Evolutionary conservation across 53 echinoderm and acorn worm genomes (phyloP).

Genomic region (Mesocentrotus franciscanus): DNA sequence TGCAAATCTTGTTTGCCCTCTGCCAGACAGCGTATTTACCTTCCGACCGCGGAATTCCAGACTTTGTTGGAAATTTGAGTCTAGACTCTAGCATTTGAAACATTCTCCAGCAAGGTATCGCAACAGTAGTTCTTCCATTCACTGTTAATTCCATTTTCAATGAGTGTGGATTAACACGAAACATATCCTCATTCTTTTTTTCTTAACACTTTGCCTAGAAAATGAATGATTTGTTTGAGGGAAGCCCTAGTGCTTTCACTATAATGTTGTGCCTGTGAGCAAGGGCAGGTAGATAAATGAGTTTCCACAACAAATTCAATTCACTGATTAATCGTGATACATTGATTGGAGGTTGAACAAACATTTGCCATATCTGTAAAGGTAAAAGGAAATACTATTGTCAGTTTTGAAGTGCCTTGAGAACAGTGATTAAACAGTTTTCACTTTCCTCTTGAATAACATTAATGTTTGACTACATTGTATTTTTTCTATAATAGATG

Average conservation of each 20-base stretch:
- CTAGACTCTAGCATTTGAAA: not conserved
- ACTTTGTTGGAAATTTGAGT: slow-evolving; percentile 48
- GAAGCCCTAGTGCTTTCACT: not conserved
- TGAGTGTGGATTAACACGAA: not conserved
- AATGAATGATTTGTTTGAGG: not conserved
- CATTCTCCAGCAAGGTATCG: slow-evolving; percentile 3
- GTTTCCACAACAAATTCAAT: not conserved
- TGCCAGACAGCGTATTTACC: slow-evolving; percentile 53
- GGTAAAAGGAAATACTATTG: not conserved
- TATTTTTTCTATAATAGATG: too few relatives aligned
- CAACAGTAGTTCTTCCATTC: not conserved
- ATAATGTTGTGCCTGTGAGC: not conserved
- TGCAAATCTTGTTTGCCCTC: slow-evolving; percentile 41
- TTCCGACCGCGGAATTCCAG: slow-evolving; percentile 20
- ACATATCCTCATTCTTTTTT: not conserved
- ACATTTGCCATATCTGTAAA: not conserved
- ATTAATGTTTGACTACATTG: too few relatives aligned
- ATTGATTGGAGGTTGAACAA: not conserved
- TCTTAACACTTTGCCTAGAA: not conserved
- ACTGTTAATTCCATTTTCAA: slow-evolving; percentile 10
- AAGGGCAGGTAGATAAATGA: not conserved
- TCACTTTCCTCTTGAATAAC: too few relatives aligned
- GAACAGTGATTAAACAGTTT: not conserved
- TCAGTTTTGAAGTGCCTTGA: not conserved
- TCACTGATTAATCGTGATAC: not conserved